These are phyloP conservation scores for Heliconius ismenius DNA, from an alignment of 2,888 invertebrate genomes.

Conservation along the genomic window DNA sequence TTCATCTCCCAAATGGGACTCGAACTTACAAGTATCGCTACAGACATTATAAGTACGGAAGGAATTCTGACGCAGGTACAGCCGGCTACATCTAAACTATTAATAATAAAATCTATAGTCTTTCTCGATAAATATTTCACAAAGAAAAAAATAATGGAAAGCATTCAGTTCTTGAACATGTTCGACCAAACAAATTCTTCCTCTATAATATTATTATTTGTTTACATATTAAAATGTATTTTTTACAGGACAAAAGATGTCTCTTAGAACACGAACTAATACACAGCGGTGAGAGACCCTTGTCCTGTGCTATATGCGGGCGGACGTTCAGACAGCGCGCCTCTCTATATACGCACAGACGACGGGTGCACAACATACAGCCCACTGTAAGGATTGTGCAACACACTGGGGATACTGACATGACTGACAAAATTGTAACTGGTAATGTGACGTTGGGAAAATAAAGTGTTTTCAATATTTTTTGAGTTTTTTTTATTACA, in stretches of 20 bases:
- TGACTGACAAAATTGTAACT: neutral
- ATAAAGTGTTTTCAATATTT: neutral
- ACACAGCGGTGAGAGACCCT: constrained; percentile 66
- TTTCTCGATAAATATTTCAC: no score
- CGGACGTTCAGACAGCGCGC: constrained; percentile 64
- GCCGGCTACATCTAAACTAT: no score
- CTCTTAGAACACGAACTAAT: constrained; percentile 65
- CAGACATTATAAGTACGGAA: no score
- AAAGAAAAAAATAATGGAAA: no score
- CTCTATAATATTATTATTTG: neutral
- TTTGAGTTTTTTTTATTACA: no score
- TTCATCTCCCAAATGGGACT: neutral
- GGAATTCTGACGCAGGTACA: no score
- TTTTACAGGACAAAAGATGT: neutral
- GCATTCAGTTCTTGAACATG: no score
- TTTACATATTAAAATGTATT: neutral
- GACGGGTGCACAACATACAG: constrained; percentile 56
- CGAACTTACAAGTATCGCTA: neutral
- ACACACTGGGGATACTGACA: constrained; percentile 2
- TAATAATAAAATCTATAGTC: no score
- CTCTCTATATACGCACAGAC: constrained; percentile 60
- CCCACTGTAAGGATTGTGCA: constrained; percentile 38
- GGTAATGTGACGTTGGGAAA: neutral
- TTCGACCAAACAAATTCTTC: neutral
- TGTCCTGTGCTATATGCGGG: constrained; percentile 64